A percentile compares a stretch with the other conserved stretches of the same genome.
phyloP scores from a whole-genome alignment of 2,113 vertebrate genomes.

The Vicugna pacos region DNA sequence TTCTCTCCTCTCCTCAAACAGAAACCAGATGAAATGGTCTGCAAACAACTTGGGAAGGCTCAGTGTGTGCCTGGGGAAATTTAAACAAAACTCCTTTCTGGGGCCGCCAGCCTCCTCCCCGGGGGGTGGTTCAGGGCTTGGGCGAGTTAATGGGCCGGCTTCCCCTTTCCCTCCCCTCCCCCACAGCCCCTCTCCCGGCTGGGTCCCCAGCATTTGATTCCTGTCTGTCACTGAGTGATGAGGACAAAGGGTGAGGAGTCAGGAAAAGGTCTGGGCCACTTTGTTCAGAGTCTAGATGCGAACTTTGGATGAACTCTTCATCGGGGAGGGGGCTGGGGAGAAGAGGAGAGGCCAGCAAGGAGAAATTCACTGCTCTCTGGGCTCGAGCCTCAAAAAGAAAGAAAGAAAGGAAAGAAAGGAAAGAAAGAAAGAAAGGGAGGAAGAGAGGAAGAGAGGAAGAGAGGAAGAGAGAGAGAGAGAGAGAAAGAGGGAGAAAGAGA shows the following conservation, averaged over 20 bases:
- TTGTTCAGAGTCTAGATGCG: slow-evolving; percentile 93
- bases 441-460: too few species aligned
- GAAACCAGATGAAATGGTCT: slow-evolving; percentile 69
- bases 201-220: slow-evolving; percentile 87
- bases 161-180: slow-evolving; percentile 74
- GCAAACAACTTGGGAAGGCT: slow-evolving; percentile 45
- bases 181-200: slow-evolving; percentile 76
- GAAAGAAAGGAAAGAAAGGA: slow-evolving; percentile 53
- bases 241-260: slow-evolving; percentile 93
- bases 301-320: slow-evolving; percentile 97
- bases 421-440: neutral
- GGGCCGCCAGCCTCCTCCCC: neutral
- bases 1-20: slow-evolving; percentile 42
- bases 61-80: slow-evolving; percentile 38
- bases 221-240: slow-evolving; percentile 90
- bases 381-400: slow-evolving; percentile 50
- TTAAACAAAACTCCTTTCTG: slow-evolving; percentile 46
- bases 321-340: slow-evolving; percentile 78
- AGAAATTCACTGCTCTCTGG: slow-evolving; percentile 56
- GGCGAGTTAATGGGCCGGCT: slow-evolving; percentile 62
- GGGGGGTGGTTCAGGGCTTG: slow-evolving; percentile 41
- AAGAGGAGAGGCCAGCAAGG: slow-evolving; percentile 79
- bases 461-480: too few species aligned
- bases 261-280: slow-evolving; percentile 94
- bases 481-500: neutral